These are phyloP conservation scores for Echinops telfairi DNA, from an alignment of 2,113 vertebrate genomes.

Conservation along the genomic window DNA sequence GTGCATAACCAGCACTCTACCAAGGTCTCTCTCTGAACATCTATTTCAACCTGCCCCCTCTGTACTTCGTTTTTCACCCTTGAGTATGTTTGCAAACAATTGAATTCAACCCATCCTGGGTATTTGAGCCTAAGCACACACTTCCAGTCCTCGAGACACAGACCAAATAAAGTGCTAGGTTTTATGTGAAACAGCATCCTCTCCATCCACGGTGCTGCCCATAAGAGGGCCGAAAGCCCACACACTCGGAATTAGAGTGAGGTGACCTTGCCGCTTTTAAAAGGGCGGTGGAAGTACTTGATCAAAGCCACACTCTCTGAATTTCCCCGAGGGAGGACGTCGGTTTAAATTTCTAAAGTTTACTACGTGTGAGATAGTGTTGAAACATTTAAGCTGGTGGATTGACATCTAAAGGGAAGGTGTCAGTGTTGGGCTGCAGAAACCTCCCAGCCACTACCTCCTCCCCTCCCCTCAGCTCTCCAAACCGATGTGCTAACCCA, in stretches of 20 bases:
- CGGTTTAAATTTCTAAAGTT: constrained; percentile 78
- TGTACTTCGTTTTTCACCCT: constrained; percentile 26
- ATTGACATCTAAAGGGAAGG: constrained; percentile 22
- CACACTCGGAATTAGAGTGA: constrained; percentile 48
- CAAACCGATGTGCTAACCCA: constrained; percentile 64
- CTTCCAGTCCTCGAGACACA: constrained; percentile 52
- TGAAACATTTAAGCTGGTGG: constrained; percentile 53
- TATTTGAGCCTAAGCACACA: constrained; percentile 57
- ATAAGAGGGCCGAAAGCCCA: not conserved
- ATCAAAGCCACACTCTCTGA: constrained; percentile 56
- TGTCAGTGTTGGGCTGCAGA: constrained; percentile 23
- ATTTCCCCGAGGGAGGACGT: constrained; percentile 47
- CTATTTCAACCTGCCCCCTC: not conserved
- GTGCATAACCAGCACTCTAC: too few species aligned
- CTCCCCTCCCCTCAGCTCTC: constrained; percentile 52
- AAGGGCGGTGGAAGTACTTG: constrained; percentile 52
- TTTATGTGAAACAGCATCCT: constrained; percentile 67
- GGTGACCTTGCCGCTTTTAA: constrained; percentile 64
- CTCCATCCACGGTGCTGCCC: not conserved
- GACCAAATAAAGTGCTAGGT: constrained; percentile 69
- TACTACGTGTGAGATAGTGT: constrained; percentile 67
- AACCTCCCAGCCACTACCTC: constrained; percentile 56
- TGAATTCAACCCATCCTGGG: constrained; percentile 42
- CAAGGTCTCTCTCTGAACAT: too few species aligned
- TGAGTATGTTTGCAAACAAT: constrained; percentile 62